Base-by-base conservation (phyloP, 2,888 invertebrate genomes). In the Acrobasis consociella region DNA sequence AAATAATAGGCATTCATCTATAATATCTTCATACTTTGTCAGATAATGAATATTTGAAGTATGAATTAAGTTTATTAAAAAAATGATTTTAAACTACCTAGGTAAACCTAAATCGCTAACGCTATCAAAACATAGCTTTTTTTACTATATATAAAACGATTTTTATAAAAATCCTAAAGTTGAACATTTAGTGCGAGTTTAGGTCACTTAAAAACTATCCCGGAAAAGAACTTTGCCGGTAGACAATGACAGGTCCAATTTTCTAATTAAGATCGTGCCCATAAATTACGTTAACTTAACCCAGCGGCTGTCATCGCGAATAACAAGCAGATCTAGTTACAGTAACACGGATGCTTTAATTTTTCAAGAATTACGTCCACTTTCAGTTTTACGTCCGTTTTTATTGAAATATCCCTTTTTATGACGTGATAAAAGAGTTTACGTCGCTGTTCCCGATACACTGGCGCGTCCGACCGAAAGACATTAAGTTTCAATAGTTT, bases 361-460 rank as follows among this genome's bases (percentile, higher is more conserved):
- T 55, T 31, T 62, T 56, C 13, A 55, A 55, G 15, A 55, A 55
- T 62, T 62, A 62, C 53, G 37, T 62, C 62, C 62, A 55, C 62
- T 62, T 56, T 55, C 62, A 8, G 49, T 49, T 62, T 62, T 55
- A 55, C 62, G 49, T 62, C 15, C 16, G 37, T 49, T 62, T 53
- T 55, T 62, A 62, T 62, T 49, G 55, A 49, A 55, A 62, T 61
- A 61, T 61, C 53, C 55, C 37, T 62, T 62, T 60, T 61, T 61
- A 61, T 13, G 46, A 37, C 13, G 53, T 11, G 15, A 62, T 55
- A 55, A 55, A 37, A 15, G 55, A 38, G 49, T 55, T 62, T 49
- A 55, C 17, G 53, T 15, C 46, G 49, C 13, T 31, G 53, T 55
- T 31, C 37, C 17, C 15, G 10, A 38, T 62, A 49, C 55, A 55